These are phyloP conservation scores for Orestias chungarensis DNA, from an alignment of 2,797 vertebrate genomes.

Conservation along the genomic window DNA sequence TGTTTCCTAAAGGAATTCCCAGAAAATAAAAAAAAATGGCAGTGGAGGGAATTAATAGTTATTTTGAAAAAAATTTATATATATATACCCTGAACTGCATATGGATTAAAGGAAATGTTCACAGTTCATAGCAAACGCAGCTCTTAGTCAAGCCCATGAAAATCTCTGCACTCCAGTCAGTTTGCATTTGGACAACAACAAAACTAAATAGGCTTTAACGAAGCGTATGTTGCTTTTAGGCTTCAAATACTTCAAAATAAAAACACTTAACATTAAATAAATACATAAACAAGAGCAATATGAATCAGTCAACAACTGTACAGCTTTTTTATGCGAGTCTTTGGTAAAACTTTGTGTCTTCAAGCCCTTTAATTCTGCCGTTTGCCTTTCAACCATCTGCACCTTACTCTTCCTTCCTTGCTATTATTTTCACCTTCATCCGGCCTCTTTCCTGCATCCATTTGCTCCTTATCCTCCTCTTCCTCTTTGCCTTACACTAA, in stretches of 20 bases:
- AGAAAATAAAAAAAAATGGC: background rate
- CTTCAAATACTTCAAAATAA: background rate
- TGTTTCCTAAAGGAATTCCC: background rate
- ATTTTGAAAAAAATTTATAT: too few relatives aligned
- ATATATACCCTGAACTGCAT: background rate
- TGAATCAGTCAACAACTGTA: background rate
- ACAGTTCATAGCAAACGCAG: background rate
- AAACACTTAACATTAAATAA: background rate
- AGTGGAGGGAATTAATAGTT: background rate
- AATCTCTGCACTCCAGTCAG: background rate
- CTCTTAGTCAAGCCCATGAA: background rate
- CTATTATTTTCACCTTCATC: constrained; percentile 14
- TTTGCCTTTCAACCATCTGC: constrained; percentile 43
- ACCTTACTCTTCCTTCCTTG: constrained; percentile 29
- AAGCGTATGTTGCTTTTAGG: background rate
- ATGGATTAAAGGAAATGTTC: background rate
- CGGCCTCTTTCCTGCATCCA: background rate
- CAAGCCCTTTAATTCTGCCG: constrained; percentile 51
- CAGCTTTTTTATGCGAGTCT: background rate
- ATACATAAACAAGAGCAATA: too few relatives aligned
- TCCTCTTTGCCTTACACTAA: constrained; percentile 62
- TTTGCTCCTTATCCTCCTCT: constrained; percentile 23
- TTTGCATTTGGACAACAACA: background rate
- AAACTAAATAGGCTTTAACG: background rate
- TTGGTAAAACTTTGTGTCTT: constrained; percentile 7